Percentiles rank a stretch among this genome's conserved stretches.
Conservation (phyloP, 2,113 vertebrate genomes). For the Phalacrocorax pelagicus region DNA sequence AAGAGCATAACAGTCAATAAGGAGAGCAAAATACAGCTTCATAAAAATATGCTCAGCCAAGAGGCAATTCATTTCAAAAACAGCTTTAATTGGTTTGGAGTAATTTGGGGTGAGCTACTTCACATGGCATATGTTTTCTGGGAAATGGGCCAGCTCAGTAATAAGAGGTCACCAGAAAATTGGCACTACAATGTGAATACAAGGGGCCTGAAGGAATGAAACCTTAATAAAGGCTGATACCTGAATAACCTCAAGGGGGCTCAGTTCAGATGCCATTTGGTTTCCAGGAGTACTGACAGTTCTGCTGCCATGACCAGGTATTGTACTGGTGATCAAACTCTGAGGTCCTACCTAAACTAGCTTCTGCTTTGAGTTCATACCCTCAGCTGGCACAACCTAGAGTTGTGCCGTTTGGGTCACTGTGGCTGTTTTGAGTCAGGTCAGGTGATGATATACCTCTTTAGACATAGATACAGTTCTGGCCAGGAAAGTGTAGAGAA, state of each 20-base stretch:
- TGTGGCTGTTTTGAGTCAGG: neutral
- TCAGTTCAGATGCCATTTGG: neutral
- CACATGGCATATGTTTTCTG: neutral
- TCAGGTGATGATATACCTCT: neutral
- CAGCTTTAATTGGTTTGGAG: neutral
- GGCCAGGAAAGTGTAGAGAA: neutral
- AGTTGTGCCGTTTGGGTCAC: neutral
- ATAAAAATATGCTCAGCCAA: neutral
- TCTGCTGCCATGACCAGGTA: neutral
- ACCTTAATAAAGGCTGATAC: neutral
- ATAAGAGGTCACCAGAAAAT: neutral
- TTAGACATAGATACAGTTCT: neutral
- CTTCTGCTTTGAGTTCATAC: neutral
- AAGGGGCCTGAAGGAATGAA: neutral
- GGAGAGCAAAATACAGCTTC: neutral
- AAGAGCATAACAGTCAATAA: neutral
- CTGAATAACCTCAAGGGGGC: neutral
- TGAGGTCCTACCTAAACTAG: neutral
- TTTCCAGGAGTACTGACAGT: neutral
- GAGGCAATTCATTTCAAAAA: neutral
- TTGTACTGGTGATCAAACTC: neutral
- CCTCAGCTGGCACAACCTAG: neutral
- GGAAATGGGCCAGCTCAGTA: neutral
- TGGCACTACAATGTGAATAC: neutral
- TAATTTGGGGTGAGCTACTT: neutral